A percentile compares a stretch with the other conserved stretches of the same genome.
Conservation (phyloP, 2,797 vertebrate species). For the Pangasius mekongensis region DNA sequence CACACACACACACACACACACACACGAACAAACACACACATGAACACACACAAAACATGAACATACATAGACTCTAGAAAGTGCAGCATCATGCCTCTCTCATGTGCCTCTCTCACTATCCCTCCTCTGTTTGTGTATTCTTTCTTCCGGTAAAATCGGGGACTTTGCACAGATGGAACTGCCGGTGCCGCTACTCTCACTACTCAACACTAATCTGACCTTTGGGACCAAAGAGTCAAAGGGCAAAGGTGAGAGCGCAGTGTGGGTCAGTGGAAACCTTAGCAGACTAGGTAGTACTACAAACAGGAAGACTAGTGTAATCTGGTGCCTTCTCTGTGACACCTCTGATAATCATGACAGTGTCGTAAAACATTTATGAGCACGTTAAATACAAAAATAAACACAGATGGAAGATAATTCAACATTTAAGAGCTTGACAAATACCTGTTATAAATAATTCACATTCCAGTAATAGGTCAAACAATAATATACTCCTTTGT, state of each 20-base stretch:
- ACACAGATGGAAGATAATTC: background rate
- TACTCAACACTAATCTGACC: slow-evolving; percentile 3
- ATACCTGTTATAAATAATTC: background rate
- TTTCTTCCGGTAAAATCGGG: background rate
- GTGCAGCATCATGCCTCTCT: background rate
- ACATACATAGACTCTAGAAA: background rate
- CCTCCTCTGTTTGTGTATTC: background rate
- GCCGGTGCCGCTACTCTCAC: background rate
- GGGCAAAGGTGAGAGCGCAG: slow-evolving; percentile 30
- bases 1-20: background rate
- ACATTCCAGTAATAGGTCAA: background rate
- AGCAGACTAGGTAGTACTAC: slow-evolving; percentile 6
- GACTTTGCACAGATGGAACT: background rate
- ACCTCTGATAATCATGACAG: background rate
- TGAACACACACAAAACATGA: background rate
- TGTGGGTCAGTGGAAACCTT: slow-evolving; percentile 14
- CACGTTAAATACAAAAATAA: background rate
- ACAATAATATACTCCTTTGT: background rate
- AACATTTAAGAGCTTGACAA: background rate
- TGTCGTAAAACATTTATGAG: slow-evolving; percentile 24
- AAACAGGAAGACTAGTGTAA: slow-evolving; percentile 25
- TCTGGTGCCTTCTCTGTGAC: slow-evolving; percentile 2
- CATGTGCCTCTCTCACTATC: background rate
- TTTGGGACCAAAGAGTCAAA: background rate
- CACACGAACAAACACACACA: too few species aligned